phyloP scores from a whole-genome alignment of 2,888 invertebrate species.

The Melieria picta region DNA sequence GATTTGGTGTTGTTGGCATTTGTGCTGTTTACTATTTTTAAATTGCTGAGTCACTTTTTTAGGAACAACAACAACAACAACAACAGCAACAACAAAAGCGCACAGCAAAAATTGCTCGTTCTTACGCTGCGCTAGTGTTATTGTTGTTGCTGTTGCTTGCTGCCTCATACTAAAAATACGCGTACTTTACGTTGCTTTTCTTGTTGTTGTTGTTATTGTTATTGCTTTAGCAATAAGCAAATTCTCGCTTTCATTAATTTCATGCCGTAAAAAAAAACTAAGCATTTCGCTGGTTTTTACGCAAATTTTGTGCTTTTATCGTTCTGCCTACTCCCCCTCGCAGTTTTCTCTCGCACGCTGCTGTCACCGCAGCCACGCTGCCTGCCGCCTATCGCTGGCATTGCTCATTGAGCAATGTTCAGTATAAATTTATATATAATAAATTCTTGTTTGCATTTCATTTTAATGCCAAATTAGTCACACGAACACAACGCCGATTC shows the following conservation, averaged over 20 bases:
- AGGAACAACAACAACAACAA: background rate
- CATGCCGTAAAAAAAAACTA: no score
- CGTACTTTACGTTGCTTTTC: background rate
- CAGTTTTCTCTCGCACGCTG: no score
- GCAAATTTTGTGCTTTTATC: no score
- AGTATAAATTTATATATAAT: no score
- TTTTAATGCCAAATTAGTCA: no score
- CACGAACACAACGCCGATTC: no score
- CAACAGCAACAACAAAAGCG: background rate
- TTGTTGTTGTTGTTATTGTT: background rate
- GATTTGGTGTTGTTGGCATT: conserved; percentile 9
- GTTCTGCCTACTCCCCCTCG: no score
- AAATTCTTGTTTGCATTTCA: no score
- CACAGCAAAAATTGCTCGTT: background rate
- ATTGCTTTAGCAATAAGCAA: background rate
- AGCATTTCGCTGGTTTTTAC: no score
- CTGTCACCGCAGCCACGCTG: no score
- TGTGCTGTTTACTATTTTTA: conserved; percentile 66
- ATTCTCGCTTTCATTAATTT: background rate
- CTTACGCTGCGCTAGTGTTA: background rate
- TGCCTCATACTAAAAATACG: background rate
- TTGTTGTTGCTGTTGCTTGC: background rate
- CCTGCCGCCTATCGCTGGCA: no score
- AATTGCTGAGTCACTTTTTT: conserved; percentile 64
- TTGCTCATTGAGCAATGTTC: no score